These are phyloP conservation scores for Chymomyza costata DNA, from an alignment of 1,140 invertebrate genomes.

Conservation along the genomic window DNA sequence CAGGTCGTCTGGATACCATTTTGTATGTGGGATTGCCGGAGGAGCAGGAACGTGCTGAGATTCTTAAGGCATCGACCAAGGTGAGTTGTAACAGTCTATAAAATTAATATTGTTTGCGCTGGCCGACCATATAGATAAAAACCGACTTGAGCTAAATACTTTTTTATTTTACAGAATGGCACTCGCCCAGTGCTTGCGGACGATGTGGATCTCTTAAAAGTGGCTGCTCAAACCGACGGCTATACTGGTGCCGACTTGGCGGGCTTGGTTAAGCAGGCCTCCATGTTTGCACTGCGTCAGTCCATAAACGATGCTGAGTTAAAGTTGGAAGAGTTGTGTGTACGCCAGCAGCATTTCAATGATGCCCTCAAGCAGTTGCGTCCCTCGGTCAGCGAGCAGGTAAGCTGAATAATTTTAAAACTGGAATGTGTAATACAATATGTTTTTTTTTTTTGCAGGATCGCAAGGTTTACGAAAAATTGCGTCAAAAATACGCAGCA, in stretches of 20 bases:
- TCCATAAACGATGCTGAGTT: conserved; percentile 75
- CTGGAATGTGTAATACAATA: background rate
- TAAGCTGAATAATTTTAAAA: conserved; percentile 22
- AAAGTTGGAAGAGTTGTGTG: conserved; percentile 45
- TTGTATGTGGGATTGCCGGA: conserved; percentile 95
- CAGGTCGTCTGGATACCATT: conserved; percentile 95
- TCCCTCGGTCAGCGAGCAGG: conserved; percentile 65
- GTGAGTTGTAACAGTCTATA: conserved; percentile 76
- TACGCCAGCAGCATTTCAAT: conserved; percentile 55
- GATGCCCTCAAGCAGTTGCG: conserved; percentile 56
- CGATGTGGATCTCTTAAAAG: conserved; percentile 85
- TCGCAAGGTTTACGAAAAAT: conserved; percentile 67
- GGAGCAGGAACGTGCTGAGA: conserved; percentile 87
- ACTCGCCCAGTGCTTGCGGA: conserved; percentile 83
- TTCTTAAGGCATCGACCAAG: conserved; percentile 93
- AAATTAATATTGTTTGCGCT: too few species aligned
- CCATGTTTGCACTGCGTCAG: conserved; percentile 84
- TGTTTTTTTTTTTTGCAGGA: conserved; percentile 36
- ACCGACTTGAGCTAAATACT: conserved; percentile 4
- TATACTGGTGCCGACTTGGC: conserved; percentile 96
- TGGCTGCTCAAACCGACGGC: conserved; percentile 84
- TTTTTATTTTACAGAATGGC: conserved; percentile 79
- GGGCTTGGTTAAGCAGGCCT: conserved; percentile 89
- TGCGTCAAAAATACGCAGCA: conserved; percentile 68
- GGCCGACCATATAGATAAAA: too few species aligned